Evolutionary conservation across 2,797 vertebrate genomes (phyloP), one percentile per base, ranked within the genome.

Genomic region (Halcyon chelicuti): DNA sequence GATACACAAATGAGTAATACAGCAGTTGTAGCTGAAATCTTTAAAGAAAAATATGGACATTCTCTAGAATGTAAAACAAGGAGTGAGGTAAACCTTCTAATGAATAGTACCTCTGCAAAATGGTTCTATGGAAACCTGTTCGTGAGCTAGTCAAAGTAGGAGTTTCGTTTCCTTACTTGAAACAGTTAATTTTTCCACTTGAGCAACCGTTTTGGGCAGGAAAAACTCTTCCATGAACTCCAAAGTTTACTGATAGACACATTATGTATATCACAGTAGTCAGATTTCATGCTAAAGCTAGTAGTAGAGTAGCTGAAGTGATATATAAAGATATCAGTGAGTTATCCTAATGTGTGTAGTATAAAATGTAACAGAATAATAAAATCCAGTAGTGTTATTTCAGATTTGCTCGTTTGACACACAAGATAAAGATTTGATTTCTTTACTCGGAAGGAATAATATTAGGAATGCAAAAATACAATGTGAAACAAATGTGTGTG

Each of bases 171-270:
- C 40, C 40, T 76, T 88, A 42, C 40, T 76, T 88, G 71, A 62
- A 94, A 86, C 12, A n/a, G 78, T 58, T 96, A 76, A 28, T 65
- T 97, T 96, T 96, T 90, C 62, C 63, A 71, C 82, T 90, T 95
- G 55, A 95, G 26, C 23, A 66, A 67, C 52, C 31, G 6, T 68
- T 76, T 63, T 55, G 28, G 19, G 42, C 10, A 65, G 52, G 52
- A 42, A 68, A 70, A 61, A 12, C 12, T 6, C 17, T 72, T 17
- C 12, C 22, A 7, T 51, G 37, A 40, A 33, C n/a, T 65, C 40
- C 18, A 25, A n/a, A 65, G 18, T 57, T 86, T 75, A 26, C 29
- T 57, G 46, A 70, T 46, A 47, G 28, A 49, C 29, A 20, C 7
- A 4, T 17, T 23, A 15, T 19, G 5, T 54, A 29, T n/a, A 46